These are phyloP conservation scores for Tiliacea citrago DNA, from an alignment of 2,888 invertebrate genomes.

Conservation along the genomic window DNA sequence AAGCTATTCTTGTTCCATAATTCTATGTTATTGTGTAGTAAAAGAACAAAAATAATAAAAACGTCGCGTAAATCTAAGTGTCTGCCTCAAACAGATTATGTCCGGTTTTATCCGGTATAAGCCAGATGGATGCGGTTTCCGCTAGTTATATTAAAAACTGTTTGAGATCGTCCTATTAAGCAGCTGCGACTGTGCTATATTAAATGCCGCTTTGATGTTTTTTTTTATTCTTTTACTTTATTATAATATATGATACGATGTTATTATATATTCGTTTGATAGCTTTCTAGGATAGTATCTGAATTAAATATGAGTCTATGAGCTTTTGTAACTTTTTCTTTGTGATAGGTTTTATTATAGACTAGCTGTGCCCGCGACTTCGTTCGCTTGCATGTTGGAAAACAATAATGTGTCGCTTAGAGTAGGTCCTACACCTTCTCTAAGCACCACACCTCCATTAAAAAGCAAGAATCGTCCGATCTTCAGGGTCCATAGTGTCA, in stretches of 20 bases:
- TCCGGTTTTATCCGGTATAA: slow-evolving; percentile 57
- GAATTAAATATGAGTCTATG: slow-evolving; percentile 11
- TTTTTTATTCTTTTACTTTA: slow-evolving; percentile 27
- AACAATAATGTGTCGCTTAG: too few species aligned
- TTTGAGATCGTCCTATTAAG: slow-evolving; percentile 47
- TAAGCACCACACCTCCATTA: too few species aligned
- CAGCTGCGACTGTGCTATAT: slow-evolving; percentile 52
- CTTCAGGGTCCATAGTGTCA: too few species aligned
- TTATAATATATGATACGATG: slow-evolving; percentile 21
- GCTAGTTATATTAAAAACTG: slow-evolving; percentile 62
- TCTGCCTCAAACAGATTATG: slow-evolving; percentile 43
- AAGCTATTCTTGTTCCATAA: neutral
- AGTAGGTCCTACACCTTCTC: too few species aligned
- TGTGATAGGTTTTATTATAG: slow-evolving; percentile 13
- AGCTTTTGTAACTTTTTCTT: slow-evolving; percentile 18
- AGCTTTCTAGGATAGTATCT: neutral
- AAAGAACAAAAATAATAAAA: slow-evolving; percentile 34
- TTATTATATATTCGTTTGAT: slow-evolving; percentile 20
- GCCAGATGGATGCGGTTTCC: slow-evolving; percentile 55
- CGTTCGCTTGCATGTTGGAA: too few species aligned
- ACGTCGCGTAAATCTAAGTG: slow-evolving; percentile 40
- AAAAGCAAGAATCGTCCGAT: too few species aligned
- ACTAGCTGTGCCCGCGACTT: neutral
- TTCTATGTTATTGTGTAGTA: slow-evolving; percentile 6
- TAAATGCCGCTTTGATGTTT: slow-evolving; percentile 39